These are phyloP conservation scores for Osmerus mordax DNA, from an alignment of 2,113 vertebrate genomes.

Conservation along the genomic window DNA sequence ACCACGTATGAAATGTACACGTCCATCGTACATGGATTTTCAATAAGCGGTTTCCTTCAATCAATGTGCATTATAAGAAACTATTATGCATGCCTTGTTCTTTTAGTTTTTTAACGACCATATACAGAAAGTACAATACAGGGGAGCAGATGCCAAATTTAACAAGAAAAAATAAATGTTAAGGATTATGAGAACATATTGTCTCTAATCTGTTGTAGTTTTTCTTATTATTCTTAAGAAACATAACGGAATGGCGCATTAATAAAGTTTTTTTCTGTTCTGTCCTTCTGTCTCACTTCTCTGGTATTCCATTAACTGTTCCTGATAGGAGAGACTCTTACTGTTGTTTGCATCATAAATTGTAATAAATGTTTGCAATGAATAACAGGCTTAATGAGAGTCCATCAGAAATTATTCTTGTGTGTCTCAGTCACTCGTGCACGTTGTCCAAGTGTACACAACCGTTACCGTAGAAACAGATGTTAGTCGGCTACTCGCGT, in stretches of 20 bases:
- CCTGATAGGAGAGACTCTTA: constrained; percentile 56
- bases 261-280: constrained; percentile 57
- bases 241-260: constrained; percentile 49
- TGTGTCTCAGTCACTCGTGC: background rate
- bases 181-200: background rate
- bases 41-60: constrained; percentile 58
- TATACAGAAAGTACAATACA: constrained; percentile 43
- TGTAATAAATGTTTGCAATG: constrained; percentile 80
- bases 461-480: no score
- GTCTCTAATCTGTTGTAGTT: constrained; percentile 9
- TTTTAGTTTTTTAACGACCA: constrained; percentile 56
- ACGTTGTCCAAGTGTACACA: no score
- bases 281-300: constrained; percentile 60
- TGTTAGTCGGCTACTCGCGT: no score
- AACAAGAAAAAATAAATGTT: constrained; percentile 42
- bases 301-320: constrained; percentile 61
- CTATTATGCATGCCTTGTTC: constrained; percentile 75
- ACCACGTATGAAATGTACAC: constrained; percentile 64
- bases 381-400: constrained; percentile 59
- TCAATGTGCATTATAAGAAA: constrained; percentile 64
- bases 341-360: constrained; percentile 69
- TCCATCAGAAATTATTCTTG: constrained; percentile 22
- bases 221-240: constrained; percentile 44
- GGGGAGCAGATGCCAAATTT: constrained; percentile 62
- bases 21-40: constrained; percentile 64